phyloP scores from a whole-genome alignment of 1,140 invertebrate genomes.

The Ostrea edulis region DNA sequence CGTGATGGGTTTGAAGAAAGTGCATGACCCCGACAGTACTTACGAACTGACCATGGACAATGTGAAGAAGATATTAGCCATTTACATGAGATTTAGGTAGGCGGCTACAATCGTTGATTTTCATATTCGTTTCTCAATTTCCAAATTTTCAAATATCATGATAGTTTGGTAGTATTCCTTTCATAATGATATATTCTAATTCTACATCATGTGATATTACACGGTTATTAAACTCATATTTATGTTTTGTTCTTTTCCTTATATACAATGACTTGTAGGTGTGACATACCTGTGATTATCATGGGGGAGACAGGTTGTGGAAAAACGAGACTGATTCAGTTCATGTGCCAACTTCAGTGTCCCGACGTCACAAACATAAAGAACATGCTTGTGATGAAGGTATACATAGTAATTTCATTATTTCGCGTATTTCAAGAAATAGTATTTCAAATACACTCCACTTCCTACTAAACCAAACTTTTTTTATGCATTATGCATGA shows the following conservation, averaged over 20 bases:
- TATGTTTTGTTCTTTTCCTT: not conserved
- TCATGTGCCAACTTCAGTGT: constrained; percentile 71
- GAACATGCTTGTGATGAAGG: constrained; percentile 76
- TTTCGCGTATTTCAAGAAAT: too few species aligned
- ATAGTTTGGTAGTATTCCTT: not conserved
- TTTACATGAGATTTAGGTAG: constrained; percentile 75
- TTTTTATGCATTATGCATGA: too few species aligned
- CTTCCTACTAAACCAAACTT: too few species aligned
- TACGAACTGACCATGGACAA: constrained; percentile 77
- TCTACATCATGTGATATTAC: not conserved
- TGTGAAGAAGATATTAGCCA: constrained; percentile 76
- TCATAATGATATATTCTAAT: too few species aligned
- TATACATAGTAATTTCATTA: constrained; percentile 20
- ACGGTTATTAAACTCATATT: not conserved
- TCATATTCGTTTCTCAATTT: not conserved
- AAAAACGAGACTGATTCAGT: constrained; percentile 74
- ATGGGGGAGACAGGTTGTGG: constrained; percentile 79
- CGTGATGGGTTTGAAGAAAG: constrained; percentile 66
- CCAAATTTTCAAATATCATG: not conserved
- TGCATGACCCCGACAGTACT: constrained; percentile 70
- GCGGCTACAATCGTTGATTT: not conserved
- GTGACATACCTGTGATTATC: constrained; percentile 76
- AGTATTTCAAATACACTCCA: too few species aligned
- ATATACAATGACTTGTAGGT: constrained; percentile 54
- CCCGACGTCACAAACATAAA: constrained; percentile 56